Percentiles rank a stretch among this genome's conserved stretches.
Conservation (phyloP, 1,140 invertebrate species). For the Solenopsis invicta region DNA sequence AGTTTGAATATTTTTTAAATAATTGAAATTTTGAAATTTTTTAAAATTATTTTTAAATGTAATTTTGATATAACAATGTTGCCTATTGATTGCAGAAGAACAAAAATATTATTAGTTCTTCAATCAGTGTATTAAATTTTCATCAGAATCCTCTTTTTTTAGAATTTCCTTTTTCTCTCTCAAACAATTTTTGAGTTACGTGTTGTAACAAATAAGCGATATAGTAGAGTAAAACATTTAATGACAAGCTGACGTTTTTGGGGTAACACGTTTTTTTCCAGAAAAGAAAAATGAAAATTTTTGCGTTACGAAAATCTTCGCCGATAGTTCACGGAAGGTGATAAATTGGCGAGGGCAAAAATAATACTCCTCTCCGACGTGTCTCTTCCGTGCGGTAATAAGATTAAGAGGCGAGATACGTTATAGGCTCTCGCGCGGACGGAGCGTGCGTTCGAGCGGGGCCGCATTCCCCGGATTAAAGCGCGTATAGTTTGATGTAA, state of each 20-base stretch:
- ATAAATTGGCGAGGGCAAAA: constrained; percentile 81
- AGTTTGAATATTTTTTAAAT: no score
- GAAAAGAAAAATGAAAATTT: constrained; percentile 14
- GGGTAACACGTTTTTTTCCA: not conserved
- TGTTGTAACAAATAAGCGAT: no score
- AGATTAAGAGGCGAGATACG: constrained; percentile 83
- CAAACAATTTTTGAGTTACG: no score
- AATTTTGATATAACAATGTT: no score
- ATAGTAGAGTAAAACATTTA: not conserved
- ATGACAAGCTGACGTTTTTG: not conserved
- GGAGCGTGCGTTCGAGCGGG: constrained; percentile 57
- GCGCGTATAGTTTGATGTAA: constrained; percentile 82
- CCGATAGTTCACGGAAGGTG: constrained; percentile 72
- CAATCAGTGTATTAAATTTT: no score
- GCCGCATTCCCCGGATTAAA: constrained; percentile 80
- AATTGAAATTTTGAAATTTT: no score
- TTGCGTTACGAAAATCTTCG: constrained; percentile 67
- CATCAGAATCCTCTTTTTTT: no score
- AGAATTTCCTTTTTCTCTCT: no score
- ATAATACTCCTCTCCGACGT: constrained; percentile 79
- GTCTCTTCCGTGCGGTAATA: constrained; percentile 81
- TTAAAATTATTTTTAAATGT: no score
- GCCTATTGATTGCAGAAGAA: no score
- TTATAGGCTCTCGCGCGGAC: constrained; percentile 61
- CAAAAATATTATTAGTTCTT: no score